phyloP scores from a whole-genome alignment of 2,888 invertebrate species.

The Drosophila gaucha region DNA sequence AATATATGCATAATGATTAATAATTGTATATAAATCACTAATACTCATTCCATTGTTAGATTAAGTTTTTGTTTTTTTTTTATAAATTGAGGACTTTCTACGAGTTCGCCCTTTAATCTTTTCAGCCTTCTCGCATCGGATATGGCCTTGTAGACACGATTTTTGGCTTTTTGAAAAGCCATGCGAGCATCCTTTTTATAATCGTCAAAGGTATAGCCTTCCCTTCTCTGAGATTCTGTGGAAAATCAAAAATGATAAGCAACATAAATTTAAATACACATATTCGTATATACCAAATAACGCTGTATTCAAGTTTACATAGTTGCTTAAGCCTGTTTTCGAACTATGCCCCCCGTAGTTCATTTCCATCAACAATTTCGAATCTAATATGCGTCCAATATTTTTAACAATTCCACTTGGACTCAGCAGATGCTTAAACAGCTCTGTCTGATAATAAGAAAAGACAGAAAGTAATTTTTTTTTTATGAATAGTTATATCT shows the following conservation, averaged over 20 bases:
- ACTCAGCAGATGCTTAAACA: conserved; percentile 36
- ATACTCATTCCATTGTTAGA: conserved; percentile 9
- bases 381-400: conserved; percentile 43
- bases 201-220: conserved; percentile 45
- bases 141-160: conserved; percentile 44
- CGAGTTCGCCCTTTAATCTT: conserved; percentile 8
- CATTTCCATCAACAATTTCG: conserved; percentile 43
- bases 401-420: conserved; percentile 44
- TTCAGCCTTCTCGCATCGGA: conserved; percentile 25
- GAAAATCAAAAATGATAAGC: not conserved
- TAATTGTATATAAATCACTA: not conserved
- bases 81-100: conserved; percentile 1
- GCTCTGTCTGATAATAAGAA: conserved; percentile 18
- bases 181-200: conserved; percentile 40
- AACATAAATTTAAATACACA: not conserved
- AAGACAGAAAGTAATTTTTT: not conserved
- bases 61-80: not conserved
- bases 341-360: conserved; percentile 38
- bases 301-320: conserved; percentile 42
- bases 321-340: conserved; percentile 39
- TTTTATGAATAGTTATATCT: not conserved
- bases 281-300: conserved; percentile 33
- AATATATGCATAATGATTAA: not conserved
- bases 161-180: conserved; percentile 45
- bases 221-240: conserved; percentile 41